Base-by-base conservation (phyloP, 2,797 vertebrate genomes). In the Myotis pilosus region DNA sequence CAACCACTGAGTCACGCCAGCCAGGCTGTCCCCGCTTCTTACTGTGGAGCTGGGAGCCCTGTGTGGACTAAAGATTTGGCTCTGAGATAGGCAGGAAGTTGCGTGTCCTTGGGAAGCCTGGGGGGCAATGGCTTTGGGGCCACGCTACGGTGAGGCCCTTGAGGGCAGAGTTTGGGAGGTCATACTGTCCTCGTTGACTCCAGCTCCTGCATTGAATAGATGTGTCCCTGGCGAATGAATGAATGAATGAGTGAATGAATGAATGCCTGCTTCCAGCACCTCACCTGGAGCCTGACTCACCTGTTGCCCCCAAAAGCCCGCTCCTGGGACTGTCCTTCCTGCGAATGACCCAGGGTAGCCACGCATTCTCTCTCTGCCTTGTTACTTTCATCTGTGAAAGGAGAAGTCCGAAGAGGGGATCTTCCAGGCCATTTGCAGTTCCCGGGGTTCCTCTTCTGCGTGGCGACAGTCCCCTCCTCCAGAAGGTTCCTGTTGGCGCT, bases 291-390 rank as follows among this genome's bases (percentile, higher is more conserved):
- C 19, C 12, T 64, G 23, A 33, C 30, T 66, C 17, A 33, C 36
- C 2, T 25, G 25, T 49, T 69, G 53, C 57, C 44, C 28, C 19
- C 8, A 25, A 60, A 33, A 72, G 44, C 55, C 16, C 33, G 3
- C 22, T 12, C 16, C 44, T 6, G 33, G 25, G 25, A 33, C 20
- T 1, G 2, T 44, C 33, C 28, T 17, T 16, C 5, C 16, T 1
- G 28, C 19, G 30, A 12, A 23, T 10, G 36, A 22, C 0, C 16
- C 23, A 0, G 7, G 23, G 20, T 6, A 41, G 44, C 9, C 33
- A 33, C 0, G 6, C 0, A 3, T 9, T 22, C 41, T 38, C 13
- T 33, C 38, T 28, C 75, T 51, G 20, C 53, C 8, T 2, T 19
- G 33, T 3, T 8, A n/a, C 30, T 11, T 55, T 22, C 36, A 9